These are phyloP conservation scores for Pitta sordida DNA, from an alignment of 2,113 vertebrate species.

Conservation along the genomic window DNA sequence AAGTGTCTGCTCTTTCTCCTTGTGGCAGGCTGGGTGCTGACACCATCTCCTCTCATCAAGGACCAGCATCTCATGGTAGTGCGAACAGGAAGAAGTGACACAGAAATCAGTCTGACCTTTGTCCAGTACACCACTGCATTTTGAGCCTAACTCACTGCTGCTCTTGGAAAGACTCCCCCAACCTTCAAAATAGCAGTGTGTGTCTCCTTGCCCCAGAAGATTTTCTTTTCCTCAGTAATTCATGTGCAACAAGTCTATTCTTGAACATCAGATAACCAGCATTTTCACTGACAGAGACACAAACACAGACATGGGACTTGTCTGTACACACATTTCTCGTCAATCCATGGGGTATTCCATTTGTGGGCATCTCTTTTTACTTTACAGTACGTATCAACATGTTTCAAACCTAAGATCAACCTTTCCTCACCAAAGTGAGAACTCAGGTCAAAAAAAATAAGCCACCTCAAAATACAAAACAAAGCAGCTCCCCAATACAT, in stretches of 20 bases:
- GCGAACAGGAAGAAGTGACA: not conserved
- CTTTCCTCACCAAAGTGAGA: not conserved
- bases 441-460: not conserved
- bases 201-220: not conserved
- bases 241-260: not conserved
- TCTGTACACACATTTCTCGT: not conserved
- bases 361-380: not conserved
- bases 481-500: not conserved
- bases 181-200: not conserved
- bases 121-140: not conserved
- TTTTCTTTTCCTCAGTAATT: not conserved
- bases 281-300: not conserved
- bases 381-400: not conserved
- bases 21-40: rapidly evolving
- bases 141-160: not conserved
- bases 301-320: not conserved
- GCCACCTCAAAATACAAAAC: not conserved
- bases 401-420: not conserved
- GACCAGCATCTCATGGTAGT: rapidly evolving
- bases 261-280: not conserved
- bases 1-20: not conserved
- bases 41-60: not conserved
- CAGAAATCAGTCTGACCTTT: not conserved
- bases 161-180: not conserved
- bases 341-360: rapidly evolving